A percentile compares a stretch with the other conserved stretches of the same genome.
phyloP scores from a whole-genome alignment of 2,797 vertebrate species.

The Gymnopithys bicolor region DNA sequence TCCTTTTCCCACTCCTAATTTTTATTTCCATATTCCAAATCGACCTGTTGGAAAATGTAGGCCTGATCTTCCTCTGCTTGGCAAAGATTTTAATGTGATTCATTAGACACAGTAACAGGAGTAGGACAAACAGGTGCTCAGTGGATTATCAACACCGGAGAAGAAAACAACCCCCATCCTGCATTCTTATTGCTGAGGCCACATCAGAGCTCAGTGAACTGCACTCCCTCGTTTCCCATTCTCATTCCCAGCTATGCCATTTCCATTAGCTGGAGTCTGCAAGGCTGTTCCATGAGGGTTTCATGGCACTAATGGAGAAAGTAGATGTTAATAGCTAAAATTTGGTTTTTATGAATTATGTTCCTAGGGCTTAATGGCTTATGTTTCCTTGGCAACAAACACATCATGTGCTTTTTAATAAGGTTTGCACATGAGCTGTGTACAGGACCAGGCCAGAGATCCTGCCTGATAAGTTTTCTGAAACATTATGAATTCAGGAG shows the following conservation, averaged over 20 bases:
- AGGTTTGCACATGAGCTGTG: slow-evolving; percentile 31
- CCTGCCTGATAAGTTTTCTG: background rate
- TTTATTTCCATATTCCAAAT: background rate
- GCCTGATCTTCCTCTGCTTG: background rate
- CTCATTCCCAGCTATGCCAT: background rate
- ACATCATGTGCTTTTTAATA: slow-evolving; percentile 27
- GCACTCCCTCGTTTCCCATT: background rate
- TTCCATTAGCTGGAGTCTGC: slow-evolving; percentile 37
- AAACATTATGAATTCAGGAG: background rate
- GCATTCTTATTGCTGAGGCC: background rate
- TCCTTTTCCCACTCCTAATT: background rate
- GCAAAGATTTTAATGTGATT: background rate
- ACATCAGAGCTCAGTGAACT: background rate
- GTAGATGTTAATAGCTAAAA: slow-evolving; percentile 22
- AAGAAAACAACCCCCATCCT: background rate
- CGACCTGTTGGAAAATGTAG: background rate
- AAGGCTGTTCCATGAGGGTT: background rate
- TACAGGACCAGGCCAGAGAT: slow-evolving; percentile 8
- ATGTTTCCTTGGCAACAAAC: slow-evolving; percentile 52
- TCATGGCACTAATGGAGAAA: slow-evolving; percentile 39
- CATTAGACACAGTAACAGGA: fast-evolving
- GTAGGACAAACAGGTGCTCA: background rate
- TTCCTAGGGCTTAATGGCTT: slow-evolving; percentile 39
- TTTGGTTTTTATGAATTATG: slow-evolving; percentile 34
- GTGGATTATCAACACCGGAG: background rate